phyloP scores from a whole-genome alignment of 1,140 invertebrate species.

The Pseudomyrmex concolor region DNA sequence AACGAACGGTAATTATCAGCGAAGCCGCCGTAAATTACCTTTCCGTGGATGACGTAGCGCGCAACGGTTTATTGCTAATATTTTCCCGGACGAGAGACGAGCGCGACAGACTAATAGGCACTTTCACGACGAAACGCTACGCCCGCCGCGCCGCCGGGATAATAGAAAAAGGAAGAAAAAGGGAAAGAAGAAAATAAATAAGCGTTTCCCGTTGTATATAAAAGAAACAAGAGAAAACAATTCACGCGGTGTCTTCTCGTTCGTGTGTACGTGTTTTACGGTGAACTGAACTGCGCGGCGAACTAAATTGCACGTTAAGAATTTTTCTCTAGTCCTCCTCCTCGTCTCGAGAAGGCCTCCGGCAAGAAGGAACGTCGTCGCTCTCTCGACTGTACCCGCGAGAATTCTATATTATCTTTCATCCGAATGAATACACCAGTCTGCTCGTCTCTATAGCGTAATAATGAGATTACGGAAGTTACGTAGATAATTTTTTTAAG shows the following conservation, averaged over 20 bases:
- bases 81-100: conserved; percentile 45
- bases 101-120: conserved; percentile 60
- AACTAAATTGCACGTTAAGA: neutral
- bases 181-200: conserved; percentile 25
- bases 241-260: neutral
- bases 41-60: conserved; percentile 37
- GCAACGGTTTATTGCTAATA: conserved; percentile 62
- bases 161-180: conserved; percentile 34
- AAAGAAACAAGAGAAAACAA: conserved; percentile 5
- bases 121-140: conserved; percentile 47
- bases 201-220: conserved; percentile 5
- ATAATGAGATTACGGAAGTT: conserved; percentile 57
- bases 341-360: neutral
- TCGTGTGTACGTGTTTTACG: neutral
- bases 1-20: conserved; percentile 54
- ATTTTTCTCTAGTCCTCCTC: conserved; percentile 3
- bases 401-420: conserved; percentile 37
- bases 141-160: neutral
- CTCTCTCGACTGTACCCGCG: neutral
- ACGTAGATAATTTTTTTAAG: conserved; percentile 55
- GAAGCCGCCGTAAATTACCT: conserved; percentile 56
- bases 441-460: conserved; percentile 31
- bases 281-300: neutral
- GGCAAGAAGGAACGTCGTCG: neutral
- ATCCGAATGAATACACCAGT: conserved; percentile 34